Evolutionary conservation across 2,797 vertebrate genomes (phyloP).

Genomic region (Cynopterus sphinx): DNA sequence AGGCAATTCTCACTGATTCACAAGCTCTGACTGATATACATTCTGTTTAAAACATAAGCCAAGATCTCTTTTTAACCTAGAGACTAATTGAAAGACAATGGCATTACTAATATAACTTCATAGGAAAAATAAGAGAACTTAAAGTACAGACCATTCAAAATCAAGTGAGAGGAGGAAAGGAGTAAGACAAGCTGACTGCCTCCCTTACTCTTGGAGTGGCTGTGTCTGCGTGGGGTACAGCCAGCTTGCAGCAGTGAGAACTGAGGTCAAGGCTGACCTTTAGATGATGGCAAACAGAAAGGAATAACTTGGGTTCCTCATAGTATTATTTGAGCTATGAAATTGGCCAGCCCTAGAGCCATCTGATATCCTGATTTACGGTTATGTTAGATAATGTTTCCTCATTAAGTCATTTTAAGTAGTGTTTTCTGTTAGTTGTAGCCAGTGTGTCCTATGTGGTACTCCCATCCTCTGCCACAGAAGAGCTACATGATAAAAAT

Average conservation of each 20-base stretch:
- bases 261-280: background rate
- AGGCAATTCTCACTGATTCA: background rate
- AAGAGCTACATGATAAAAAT: background rate
- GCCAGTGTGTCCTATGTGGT: background rate
- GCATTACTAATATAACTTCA: background rate
- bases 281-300: background rate
- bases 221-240: fast-evolving
- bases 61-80: background rate
- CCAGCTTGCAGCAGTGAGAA: background rate
- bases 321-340: background rate
- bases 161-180: background rate
- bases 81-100: background rate
- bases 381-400: background rate
- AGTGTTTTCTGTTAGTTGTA: background rate
- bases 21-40: background rate
- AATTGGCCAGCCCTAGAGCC: background rate
- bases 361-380: background rate
- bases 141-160: background rate
- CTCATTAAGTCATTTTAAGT: background rate
- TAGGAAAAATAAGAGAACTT: background rate
- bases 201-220: background rate
- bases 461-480: background rate
- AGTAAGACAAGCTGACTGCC: background rate
- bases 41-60: background rate
- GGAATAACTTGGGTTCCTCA: background rate